phyloP scores from a whole-genome alignment of 1,140 invertebrate genomes.

The Dermatophagoides farinae region DNA sequence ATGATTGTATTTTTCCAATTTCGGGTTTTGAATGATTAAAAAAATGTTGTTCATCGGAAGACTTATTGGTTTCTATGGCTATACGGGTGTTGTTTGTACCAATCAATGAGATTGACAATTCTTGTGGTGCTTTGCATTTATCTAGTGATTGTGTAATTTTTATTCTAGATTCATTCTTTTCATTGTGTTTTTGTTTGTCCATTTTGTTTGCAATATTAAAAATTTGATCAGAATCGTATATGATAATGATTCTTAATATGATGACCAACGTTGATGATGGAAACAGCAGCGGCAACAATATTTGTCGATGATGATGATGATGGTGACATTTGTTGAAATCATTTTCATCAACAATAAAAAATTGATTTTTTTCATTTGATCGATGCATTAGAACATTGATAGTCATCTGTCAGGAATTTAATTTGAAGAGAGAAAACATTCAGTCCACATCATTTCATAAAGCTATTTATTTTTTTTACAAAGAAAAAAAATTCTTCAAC shows the following conservation, averaged over 20 bases:
- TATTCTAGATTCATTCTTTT: too few species aligned
- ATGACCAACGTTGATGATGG: background rate
- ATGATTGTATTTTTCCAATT: background rate
- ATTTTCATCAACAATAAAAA: background rate
- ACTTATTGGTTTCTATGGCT: too few species aligned
- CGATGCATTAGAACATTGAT: background rate
- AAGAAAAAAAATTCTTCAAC: too few species aligned
- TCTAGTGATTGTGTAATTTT: too few species aligned
- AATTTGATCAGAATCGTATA: background rate
- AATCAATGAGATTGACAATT: too few species aligned
- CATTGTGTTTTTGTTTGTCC: background rate
- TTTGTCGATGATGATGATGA: too few species aligned
- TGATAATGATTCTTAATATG: background rate
- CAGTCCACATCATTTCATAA: too few species aligned
- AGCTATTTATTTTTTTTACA: too few species aligned
- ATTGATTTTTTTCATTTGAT: background rate
- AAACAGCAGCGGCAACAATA: background rate
- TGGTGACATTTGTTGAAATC: background rate
- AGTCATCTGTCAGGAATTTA: background rate
- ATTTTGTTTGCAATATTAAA: background rate
- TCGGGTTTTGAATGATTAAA: background rate
- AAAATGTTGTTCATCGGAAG: too few species aligned
- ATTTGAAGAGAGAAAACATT: background rate
- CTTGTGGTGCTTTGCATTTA: too few species aligned
- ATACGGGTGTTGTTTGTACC: too few species aligned